Evolutionary conservation across 2,888 invertebrate genomes (phyloP).

Genomic region (Clitarchus hookeri): DNA sequence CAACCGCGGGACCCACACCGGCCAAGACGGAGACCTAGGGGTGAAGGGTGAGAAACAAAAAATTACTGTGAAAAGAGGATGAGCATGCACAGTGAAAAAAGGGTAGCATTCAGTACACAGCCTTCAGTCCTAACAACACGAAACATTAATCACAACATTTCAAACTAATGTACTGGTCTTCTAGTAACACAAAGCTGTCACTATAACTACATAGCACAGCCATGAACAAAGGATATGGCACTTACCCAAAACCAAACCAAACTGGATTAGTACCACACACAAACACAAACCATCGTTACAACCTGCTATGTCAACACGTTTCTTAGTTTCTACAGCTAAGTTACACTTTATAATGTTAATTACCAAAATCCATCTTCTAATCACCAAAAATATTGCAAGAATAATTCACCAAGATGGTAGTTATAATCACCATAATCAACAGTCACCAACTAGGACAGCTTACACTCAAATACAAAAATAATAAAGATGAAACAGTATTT

Average conservation of each 20-base stretch:
- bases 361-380: too few relatives aligned
- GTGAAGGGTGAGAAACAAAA: conserved; percentile 27
- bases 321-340: too few relatives aligned
- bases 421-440: too few relatives aligned
- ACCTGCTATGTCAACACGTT: background rate
- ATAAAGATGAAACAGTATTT: too few relatives aligned
- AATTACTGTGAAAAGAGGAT: conserved; percentile 31
- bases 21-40: conserved; percentile 64
- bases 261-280: background rate
- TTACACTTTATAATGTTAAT: too few relatives aligned
- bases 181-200: background rate
- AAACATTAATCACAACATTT: background rate
- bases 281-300: background rate
- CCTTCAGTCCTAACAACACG: background rate
- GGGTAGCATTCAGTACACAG: background rate
- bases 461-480: too few relatives aligned
- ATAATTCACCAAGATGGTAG: too few relatives aligned
- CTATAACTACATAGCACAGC: background rate
- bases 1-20: conserved; percentile 59
- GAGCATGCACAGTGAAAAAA: background rate
- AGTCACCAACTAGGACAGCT: too few relatives aligned
- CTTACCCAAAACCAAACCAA: background rate
- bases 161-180: background rate
- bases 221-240: background rate
- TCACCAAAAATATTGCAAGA: too few relatives aligned